Conservation (phyloP, 1,140 invertebrate species). For the Lasioglossum albipes region DNA sequence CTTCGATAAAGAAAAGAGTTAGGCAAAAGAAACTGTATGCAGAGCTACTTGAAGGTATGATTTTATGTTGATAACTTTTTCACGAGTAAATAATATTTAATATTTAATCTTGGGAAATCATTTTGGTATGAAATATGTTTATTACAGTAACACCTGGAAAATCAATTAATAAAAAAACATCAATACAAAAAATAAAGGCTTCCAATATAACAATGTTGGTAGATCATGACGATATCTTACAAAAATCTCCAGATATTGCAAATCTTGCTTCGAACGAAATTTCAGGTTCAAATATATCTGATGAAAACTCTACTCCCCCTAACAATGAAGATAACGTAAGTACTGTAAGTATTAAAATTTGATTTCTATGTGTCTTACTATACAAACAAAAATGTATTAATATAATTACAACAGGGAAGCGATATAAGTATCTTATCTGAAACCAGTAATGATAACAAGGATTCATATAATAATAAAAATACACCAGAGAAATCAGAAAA, state of each 20-base stretch:
- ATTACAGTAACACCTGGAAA: conserved; percentile 82
- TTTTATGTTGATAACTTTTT: conserved; percentile 24
- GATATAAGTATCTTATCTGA: background rate
- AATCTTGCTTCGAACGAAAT: background rate
- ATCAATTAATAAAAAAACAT: conserved; percentile 83
- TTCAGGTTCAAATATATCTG: background rate
- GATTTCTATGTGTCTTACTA: background rate
- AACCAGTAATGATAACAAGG: background rate
- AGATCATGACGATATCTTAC: conserved; percentile 71
- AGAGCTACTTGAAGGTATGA: conserved; percentile 80
- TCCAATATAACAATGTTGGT: conserved; percentile 84
- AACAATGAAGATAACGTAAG: background rate
- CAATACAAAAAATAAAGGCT: conserved; percentile 83
- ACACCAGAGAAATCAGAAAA: too few species aligned
- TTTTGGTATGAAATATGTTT: conserved; percentile 31
- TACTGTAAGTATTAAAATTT: conserved; percentile 33
- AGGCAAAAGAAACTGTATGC: conserved; percentile 77
- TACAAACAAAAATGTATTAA: background rate
- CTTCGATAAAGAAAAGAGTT: conserved; percentile 66
- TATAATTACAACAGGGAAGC: conserved; percentile 1
- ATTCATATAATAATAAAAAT: background rate
- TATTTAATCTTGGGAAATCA: background rate
- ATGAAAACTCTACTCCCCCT: background rate
- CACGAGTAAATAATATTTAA: conserved; percentile 10
- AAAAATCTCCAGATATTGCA: conserved; percentile 20